phyloP scores from a whole-genome alignment of 2,113 vertebrate species.

The Lonchura striata region DNA sequence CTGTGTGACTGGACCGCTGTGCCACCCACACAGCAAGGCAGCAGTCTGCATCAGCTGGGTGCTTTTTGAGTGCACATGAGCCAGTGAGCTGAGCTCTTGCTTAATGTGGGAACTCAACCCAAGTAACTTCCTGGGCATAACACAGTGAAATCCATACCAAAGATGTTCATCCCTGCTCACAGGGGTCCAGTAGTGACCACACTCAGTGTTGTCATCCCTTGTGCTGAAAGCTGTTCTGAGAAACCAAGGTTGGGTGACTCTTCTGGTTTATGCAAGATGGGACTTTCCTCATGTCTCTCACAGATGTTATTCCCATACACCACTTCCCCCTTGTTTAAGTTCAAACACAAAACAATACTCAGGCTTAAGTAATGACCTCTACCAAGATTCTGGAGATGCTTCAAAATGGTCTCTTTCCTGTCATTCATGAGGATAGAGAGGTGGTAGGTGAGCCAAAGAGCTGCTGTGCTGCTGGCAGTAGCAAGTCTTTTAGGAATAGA shows the following conservation, averaged over 20 bases:
- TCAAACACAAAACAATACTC: neutral
- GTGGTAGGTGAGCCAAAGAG: neutral
- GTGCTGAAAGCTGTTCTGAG: neutral
- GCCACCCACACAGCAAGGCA: fast-evolving
- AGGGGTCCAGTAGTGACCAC: neutral
- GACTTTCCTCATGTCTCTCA: neutral
- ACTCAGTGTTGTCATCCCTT: neutral
- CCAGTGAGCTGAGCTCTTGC: neutral
- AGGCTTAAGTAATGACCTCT: neutral
- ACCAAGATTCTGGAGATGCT: neutral
- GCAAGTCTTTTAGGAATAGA: neutral
- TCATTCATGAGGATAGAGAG: neutral
- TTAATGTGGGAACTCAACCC: neutral
- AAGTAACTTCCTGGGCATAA: neutral
- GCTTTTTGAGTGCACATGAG: neutral
- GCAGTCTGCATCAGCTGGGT: neutral
- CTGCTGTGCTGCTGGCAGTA: neutral
- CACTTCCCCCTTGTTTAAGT: neutral
- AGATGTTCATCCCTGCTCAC: neutral
- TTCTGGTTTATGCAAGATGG: neutral
- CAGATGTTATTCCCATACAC: neutral
- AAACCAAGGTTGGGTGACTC: neutral
- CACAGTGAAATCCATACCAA: fast-evolving
- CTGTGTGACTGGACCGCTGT: fast-evolving
- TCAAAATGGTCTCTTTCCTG: neutral